Percentiles rank a stretch among this genome's conserved stretches.
phyloP scores from a whole-genome alignment of 2,797 vertebrate genomes.

The Fratercula arctica region DNA sequence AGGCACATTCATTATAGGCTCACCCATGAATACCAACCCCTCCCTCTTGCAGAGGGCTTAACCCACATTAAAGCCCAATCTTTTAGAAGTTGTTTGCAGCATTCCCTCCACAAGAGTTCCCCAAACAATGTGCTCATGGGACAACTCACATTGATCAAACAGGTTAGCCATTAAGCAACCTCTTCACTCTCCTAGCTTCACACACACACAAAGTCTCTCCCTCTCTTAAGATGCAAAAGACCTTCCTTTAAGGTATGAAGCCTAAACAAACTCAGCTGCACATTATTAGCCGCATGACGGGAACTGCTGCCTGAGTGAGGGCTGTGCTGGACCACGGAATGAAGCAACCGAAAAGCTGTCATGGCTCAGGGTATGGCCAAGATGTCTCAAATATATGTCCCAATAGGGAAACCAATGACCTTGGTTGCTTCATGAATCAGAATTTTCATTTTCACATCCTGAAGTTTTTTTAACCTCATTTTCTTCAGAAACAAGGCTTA shows the following conservation, averaged over 20 bases:
- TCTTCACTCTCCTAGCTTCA: background rate
- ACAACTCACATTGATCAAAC: background rate
- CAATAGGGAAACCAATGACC: background rate
- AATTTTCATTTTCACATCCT: background rate
- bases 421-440: background rate
- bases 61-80: slow-evolving; percentile 36
- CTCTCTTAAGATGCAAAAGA: background rate
- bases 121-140: slow-evolving; percentile 10
- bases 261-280: background rate
- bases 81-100: slow-evolving; percentile 3
- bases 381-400: background rate
- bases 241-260: background rate
- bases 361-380: background rate
- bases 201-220: background rate
- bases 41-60: background rate
- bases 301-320: background rate
- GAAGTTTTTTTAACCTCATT: background rate
- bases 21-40: background rate
- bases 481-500: background rate
- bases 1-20: background rate
- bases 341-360: background rate
- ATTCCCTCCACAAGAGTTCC: background rate
- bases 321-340: background rate
- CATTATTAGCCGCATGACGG: background rate
- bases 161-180: background rate